Conservation (phyloP, 2,797 vertebrate species). For the Falco berigora region DNA sequence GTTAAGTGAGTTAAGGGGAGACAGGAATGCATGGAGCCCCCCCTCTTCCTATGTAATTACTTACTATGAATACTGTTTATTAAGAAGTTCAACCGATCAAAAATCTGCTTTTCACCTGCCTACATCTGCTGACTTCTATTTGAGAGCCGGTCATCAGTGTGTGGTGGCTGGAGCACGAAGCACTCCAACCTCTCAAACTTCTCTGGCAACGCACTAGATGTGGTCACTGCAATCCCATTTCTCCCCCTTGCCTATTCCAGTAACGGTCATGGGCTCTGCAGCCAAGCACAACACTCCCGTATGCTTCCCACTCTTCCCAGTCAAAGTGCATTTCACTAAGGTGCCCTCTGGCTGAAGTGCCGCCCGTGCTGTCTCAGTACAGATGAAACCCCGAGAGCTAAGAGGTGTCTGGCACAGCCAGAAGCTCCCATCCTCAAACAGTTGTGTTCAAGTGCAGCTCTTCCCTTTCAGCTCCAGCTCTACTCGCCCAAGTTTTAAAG, state of each 20-base stretch:
- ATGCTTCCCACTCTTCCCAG: not conserved
- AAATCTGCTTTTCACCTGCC: not conserved
- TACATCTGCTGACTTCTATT: not conserved
- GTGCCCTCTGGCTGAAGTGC: not conserved
- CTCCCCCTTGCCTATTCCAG: not conserved
- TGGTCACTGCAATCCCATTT: not conserved
- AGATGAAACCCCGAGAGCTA: not conserved
- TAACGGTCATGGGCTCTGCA: too few relatives aligned
- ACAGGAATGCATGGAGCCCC: too few relatives aligned
- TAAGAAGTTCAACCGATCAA: not conserved
- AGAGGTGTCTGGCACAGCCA: not conserved
- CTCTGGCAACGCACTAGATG: not conserved
- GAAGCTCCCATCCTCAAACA: not conserved
- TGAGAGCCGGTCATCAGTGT: rapidly evolving
- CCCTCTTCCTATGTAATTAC: not conserved
- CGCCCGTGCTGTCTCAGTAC: not conserved
- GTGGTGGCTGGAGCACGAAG: not conserved
- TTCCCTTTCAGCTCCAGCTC: not conserved
- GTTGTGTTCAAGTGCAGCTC: not conserved
- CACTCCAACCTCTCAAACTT: too few relatives aligned
- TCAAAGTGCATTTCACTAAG: not conserved
- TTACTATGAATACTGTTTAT: not conserved
- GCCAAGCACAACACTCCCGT: not conserved
- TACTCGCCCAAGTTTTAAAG: not conserved
- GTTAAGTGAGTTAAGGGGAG: not conserved